These are phyloP conservation scores for Corythoichthys intestinalis DNA, from an alignment of 2,113 vertebrate genomes.

Conservation along the genomic window DNA sequence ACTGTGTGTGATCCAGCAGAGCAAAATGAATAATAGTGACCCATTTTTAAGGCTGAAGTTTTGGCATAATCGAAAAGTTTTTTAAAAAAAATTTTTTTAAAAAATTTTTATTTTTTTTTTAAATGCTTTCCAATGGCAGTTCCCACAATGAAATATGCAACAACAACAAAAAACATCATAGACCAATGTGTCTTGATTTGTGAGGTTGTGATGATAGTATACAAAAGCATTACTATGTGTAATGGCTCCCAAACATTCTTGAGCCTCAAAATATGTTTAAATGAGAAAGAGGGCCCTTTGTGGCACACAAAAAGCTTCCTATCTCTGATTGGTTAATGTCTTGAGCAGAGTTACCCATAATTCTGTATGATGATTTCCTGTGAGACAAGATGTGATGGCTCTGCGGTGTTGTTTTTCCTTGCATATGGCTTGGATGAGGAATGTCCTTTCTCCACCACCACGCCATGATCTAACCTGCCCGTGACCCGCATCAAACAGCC, in stretches of 20 bases:
- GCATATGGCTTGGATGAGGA: constrained; percentile 46
- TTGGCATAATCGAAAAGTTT: no score
- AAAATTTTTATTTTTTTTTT: no score
- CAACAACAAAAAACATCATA: no score
- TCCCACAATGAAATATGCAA: no score
- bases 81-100: no score
- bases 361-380: constrained; percentile 40
- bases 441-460: constrained; percentile 29
- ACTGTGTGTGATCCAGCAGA: no score
- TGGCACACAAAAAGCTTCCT: background rate
- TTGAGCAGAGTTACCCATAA: constrained; percentile 28
- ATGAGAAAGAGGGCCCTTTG: background rate
- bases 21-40: no score
- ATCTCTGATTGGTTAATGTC: constrained; percentile 33
- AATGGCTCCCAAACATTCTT: constrained; percentile 30
- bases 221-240: background rate
- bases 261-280: constrained; percentile 5
- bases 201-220: no score
- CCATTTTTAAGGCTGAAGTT: no score
- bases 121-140: no score
- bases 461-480: constrained; percentile 6
- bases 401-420: constrained; percentile 49
- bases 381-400: constrained; percentile 49
- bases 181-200: no score
- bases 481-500: constrained; percentile 58